Base-by-base conservation (phyloP, 2,888 invertebrate genomes). In the Ormyrus nitidulus region DNA sequence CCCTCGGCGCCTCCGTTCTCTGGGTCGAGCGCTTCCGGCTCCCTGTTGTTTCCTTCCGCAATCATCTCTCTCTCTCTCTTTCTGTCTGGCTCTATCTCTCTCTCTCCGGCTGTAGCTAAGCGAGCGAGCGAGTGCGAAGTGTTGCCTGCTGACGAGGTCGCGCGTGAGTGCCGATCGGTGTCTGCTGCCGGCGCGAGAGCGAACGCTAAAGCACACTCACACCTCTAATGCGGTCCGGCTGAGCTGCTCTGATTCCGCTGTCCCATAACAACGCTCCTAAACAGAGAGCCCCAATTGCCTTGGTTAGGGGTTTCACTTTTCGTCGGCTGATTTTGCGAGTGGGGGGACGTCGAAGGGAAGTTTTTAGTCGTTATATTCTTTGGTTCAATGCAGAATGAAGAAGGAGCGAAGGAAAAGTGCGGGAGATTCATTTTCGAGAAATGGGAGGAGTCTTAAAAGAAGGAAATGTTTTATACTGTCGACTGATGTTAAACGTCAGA, bases 1-100 rank as follows among this genome's bases (percentile, higher is more conserved):
- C 85, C 88, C 79, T 89, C 74, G 54, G 85, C 81, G 88, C 83
- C 77, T 6, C 13, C 81, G 79, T 80, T 84, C 80, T 87, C 87
- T 73, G 86, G 85, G 80, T 90, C 90, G 72, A 86, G 86, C 79
- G 88, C 83, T 72, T 89, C 90, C 72, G 89, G 86, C 80, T 79
- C 74, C 59, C 78, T 76, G 81, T 87, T 88, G 82, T 87, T 86
- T 73, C 87, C 86, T 81, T 89, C 90, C 83, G 89, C 87, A 89
- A 90, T 90, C 34, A 34, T 34, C 34, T 34, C 34, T 34, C 34
- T 34, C 34, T 19, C 19, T 19, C 19, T 19, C 19, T 19, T 19
- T 19, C 19, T 19, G 19, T 19, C 19, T 19, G 19, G 19, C 19
- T 19, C 19, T 19, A 19, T 19, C 1, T 19, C 19, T 19, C 19